Evolutionary conservation across 53 echinoderm and acorn worm genomes (phyloP).

Genomic region (Paracentrotus lividus): DNA sequence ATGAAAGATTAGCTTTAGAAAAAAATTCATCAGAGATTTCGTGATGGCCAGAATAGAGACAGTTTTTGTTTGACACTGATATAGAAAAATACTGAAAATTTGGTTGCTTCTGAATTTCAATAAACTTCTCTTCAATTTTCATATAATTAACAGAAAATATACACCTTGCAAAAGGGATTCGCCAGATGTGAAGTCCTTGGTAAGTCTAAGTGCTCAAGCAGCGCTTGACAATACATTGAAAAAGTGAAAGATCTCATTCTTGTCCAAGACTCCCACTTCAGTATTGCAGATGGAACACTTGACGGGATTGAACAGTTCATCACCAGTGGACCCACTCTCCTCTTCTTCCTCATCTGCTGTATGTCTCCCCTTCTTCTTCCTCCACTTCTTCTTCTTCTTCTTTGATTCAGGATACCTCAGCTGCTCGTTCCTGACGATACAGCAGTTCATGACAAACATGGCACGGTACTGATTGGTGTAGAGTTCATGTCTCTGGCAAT

Average conservation of each 20-base stretch:
- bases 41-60: too few relatives aligned
- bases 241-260: constrained; percentile 94
- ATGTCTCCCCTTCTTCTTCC: constrained; percentile 72
- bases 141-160: not conserved
- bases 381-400: constrained; percentile 73
- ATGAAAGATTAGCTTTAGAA: too few relatives aligned
- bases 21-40: too few relatives aligned
- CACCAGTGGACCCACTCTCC: constrained; percentile 5
- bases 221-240: constrained; percentile 93
- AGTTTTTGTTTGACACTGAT: too few relatives aligned
- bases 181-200: not conserved
- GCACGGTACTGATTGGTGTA: constrained; percentile 95
- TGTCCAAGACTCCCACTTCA: constrained; percentile 94
- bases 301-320: constrained; percentile 91
- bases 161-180: not conserved
- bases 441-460: constrained; percentile 97
- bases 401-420: constrained; percentile 80
- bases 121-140: too few relatives aligned
- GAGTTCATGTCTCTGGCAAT: constrained; percentile 96
- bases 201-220: constrained; percentile 57
- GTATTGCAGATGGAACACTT: constrained; percentile 93
- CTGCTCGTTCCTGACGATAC: constrained; percentile 81
- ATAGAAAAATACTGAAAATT: too few relatives aligned
- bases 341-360: constrained; percentile 39
- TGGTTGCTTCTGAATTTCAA: too few relatives aligned